Conservation (phyloP, 2,797 vertebrate species). For the Melanotaenia pygmaea region DNA sequence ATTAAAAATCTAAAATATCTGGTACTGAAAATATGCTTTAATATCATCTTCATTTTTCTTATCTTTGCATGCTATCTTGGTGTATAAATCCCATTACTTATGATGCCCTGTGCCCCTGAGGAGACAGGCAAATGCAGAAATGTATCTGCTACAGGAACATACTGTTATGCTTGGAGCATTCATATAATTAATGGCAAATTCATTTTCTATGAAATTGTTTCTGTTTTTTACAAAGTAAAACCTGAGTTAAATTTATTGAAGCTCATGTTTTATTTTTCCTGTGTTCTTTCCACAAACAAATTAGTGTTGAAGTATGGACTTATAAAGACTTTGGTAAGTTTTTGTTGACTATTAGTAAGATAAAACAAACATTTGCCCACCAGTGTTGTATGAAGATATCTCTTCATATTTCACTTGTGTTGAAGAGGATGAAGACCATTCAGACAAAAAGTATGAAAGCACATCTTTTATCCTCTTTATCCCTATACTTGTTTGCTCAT, state of each 20-base stretch:
- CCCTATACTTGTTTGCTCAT: slow-evolving; percentile 53
- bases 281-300: not conserved
- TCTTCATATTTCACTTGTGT: too few relatives aligned
- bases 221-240: not conserved
- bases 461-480: slow-evolving; percentile 33
- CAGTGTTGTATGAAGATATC: too few relatives aligned
- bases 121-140: slow-evolving; percentile 1
- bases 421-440: not conserved
- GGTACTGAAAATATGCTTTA: slow-evolving; percentile 10
- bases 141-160: not conserved
- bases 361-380: too few relatives aligned
- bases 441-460: not conserved
- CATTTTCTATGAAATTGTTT: not conserved
- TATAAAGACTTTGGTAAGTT: too few relatives aligned
- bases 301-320: too few relatives aligned
- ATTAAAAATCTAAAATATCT: slow-evolving; percentile 19
- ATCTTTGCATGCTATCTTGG: not conserved
- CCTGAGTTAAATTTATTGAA: slow-evolving; percentile 4
- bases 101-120: not conserved
- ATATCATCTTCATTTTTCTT: slow-evolving; percentile 5
- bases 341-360: too few relatives aligned
- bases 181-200: not conserved
- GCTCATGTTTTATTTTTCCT: not conserved
- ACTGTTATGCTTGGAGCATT: not conserved
- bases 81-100: not conserved